Percentiles rank a stretch among this genome's conserved stretches.
phyloP scores from a whole-genome alignment of 2,888 invertebrate genomes.

The Invenusta paracnida region DNA sequence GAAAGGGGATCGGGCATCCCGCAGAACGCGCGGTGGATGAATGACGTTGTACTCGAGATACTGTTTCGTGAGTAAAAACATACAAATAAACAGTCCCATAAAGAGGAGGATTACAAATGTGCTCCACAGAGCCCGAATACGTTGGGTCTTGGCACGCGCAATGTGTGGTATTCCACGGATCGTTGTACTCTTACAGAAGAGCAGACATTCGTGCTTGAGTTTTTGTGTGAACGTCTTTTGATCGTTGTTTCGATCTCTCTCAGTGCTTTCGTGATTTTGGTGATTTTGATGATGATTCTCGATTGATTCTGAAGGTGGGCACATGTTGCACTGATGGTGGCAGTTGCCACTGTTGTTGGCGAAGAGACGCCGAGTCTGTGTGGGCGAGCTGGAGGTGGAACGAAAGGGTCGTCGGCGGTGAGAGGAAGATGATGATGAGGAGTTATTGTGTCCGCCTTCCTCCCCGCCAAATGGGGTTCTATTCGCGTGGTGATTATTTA shows the following conservation, averaged over 20 bases:
- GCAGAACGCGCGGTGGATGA: conserved; percentile 43
- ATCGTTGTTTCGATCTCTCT: not conserved
- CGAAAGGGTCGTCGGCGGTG: not conserved
- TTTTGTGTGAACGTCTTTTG: not conserved
- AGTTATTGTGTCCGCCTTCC: not conserved
- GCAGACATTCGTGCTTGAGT: not conserved
- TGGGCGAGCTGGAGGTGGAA: not conserved
- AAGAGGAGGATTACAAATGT: conserved; percentile 41
- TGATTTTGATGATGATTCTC: too few relatives aligned
- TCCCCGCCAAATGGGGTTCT: not conserved
- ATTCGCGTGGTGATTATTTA: not conserved
- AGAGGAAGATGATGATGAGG: not conserved
- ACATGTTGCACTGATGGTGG: not conserved
- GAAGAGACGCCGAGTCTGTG: not conserved
- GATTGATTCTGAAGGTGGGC: too few relatives aligned
- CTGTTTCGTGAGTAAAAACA: conserved; percentile 41
- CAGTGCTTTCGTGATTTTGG: not conserved
- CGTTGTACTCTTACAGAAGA: conserved; percentile 39
- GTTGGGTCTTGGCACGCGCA: conserved; percentile 32
- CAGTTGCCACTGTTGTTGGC: too few relatives aligned
- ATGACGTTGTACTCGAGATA: conserved; percentile 43
- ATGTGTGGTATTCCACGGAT: conserved; percentile 43
- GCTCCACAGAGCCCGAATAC: conserved; percentile 34
- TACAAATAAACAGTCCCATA: conserved; percentile 38
- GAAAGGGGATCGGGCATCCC: conserved; percentile 40